Evolutionary conservation across 2,113 vertebrate genomes (phyloP).

Genomic region (Odocoileus hemionus): DNA sequence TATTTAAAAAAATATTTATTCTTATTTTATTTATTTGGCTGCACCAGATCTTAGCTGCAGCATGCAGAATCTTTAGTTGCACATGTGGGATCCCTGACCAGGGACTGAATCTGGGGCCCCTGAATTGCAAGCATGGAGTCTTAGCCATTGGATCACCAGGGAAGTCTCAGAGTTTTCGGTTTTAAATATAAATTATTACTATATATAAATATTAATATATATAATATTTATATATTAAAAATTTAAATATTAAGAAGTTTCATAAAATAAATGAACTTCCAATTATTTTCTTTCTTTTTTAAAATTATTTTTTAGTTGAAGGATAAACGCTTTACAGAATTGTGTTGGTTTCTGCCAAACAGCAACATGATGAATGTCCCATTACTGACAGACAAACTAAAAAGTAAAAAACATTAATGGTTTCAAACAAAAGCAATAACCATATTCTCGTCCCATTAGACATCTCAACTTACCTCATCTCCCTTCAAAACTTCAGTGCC

Average conservation of each 20-base stretch:
- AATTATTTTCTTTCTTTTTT: background rate
- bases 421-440: background rate
- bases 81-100: background rate
- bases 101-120: background rate
- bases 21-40: background rate
- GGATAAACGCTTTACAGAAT: background rate
- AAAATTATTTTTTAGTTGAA: background rate
- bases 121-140: background rate
- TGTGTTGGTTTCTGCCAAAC: background rate
- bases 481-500: slow-evolving; percentile 87
- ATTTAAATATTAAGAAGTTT: background rate
- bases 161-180: background rate
- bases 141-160: background rate
- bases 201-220: no score
- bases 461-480: slow-evolving; percentile 87
- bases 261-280: slow-evolving; percentile 31
- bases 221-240: no score
- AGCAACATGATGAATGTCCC: background rate
- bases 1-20: background rate
- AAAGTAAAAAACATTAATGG: background rate
- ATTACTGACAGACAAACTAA: slow-evolving; percentile 5
- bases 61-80: background rate
- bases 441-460: background rate
- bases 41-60: background rate
- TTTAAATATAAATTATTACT: background rate